phyloP scores from a whole-genome alignment of 2,888 invertebrate genomes.

The Hymenopus coronatus region DNA sequence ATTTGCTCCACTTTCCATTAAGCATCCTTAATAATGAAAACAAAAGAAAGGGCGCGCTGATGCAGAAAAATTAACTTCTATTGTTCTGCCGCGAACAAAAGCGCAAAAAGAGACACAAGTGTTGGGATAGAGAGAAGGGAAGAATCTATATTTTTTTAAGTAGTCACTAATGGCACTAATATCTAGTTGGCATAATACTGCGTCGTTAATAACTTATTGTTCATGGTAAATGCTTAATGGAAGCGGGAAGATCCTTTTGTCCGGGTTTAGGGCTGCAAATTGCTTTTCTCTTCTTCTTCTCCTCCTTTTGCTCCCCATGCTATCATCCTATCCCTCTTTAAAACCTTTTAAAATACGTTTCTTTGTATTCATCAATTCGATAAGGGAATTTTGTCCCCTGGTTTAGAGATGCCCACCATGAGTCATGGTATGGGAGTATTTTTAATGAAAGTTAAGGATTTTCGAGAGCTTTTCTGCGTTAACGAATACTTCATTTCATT shows the following conservation, averaged over 20 bases:
- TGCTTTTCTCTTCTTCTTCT: neutral
- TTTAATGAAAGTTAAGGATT: neutral
- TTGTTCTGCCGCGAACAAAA: neutral
- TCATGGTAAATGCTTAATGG: slow-evolving; percentile 14
- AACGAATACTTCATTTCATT: neutral
- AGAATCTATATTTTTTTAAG: slow-evolving; percentile 14
- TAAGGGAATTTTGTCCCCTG: neutral
- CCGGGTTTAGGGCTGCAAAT: neutral
- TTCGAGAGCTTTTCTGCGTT: neutral
- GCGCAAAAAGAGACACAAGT: neutral
- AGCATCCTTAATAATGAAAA: neutral
- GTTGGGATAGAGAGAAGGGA: neutral
- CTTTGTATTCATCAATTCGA: neutral
- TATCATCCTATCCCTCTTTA: neutral
- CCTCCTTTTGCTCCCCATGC: neutral
- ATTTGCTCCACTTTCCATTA: slow-evolving; percentile 3
- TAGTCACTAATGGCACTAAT: slow-evolving; percentile 11
- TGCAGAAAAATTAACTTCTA: neutral
- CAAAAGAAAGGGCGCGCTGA: neutral
- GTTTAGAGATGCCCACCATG: neutral
- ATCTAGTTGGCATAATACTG: neutral
- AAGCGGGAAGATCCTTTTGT: slow-evolving; percentile 7
- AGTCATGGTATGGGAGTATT: neutral
- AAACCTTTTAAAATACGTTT: neutral
- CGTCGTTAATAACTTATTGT: slow-evolving; percentile 25